Evolutionary conservation across 2,888 invertebrate species (phyloP).

Genomic region (Drosophila affinis): DNA sequence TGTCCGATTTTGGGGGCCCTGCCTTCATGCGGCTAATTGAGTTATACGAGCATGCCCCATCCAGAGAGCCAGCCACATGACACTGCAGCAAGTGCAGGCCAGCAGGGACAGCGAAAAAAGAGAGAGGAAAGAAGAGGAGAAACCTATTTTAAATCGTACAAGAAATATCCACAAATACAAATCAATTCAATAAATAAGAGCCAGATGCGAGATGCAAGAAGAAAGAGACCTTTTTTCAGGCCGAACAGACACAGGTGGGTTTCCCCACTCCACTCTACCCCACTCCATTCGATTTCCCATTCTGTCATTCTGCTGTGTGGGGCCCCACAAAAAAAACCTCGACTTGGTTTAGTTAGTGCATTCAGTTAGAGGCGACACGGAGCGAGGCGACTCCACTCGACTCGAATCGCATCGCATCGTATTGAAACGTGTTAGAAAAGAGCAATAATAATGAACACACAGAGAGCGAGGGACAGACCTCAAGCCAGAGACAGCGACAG

Average conservation of each 20-base stretch:
- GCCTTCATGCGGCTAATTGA: conserved; percentile 64
- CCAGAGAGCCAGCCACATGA: conserved; percentile 58
- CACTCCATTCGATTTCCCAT: background rate
- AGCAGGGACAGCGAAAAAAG: background rate
- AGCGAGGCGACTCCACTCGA: conserved; percentile 18
- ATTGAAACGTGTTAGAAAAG: conserved; percentile 69
- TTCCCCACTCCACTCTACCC: background rate
- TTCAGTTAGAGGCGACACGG: conserved; percentile 19
- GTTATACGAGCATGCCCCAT: conserved; percentile 52
- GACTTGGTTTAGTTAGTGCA: conserved; percentile 59
- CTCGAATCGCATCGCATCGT: conserved; percentile 58
- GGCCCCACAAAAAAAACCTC: background rate
- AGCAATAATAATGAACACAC: conserved; percentile 68
- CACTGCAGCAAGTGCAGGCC: conserved; percentile 40
- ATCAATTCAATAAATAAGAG: conserved; percentile 70
- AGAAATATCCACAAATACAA: conserved; percentile 51
- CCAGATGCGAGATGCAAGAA: background rate
- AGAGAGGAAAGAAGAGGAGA: background rate
- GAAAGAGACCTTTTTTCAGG: conserved; percentile 30
- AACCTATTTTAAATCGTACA: conserved; percentile 43
- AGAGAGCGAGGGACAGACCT: conserved; percentile 1
- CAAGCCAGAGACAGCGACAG: background rate
- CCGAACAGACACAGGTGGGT: background rate
- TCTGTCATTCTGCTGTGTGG: background rate
- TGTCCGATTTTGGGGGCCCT: conserved; percentile 28